phyloP scores from a whole-genome alignment of 2,888 invertebrate species.

The Ceraclea dissimilis region DNA sequence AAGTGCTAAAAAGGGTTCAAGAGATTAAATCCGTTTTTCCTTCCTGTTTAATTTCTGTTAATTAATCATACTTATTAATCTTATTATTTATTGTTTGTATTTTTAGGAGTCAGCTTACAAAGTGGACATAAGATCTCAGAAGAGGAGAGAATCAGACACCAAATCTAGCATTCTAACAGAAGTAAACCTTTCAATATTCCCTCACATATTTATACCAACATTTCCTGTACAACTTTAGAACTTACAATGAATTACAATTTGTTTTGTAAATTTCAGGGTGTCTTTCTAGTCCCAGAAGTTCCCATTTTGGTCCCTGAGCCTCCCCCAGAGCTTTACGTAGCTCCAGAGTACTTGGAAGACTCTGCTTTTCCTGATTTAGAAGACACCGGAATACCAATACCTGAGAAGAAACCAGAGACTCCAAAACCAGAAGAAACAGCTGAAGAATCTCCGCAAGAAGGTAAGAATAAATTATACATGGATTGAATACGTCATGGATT shows the following conservation, averaged over 20 bases:
- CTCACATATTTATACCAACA: background rate
- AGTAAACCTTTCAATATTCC: slow-evolving; percentile 7
- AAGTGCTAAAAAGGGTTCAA: too few relatives aligned
- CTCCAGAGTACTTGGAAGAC: slow-evolving; percentile 39
- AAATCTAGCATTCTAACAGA: slow-evolving; percentile 21
- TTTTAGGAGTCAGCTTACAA: slow-evolving; percentile 34
- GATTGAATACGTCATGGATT: too few relatives aligned
- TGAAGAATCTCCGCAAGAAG: background rate
- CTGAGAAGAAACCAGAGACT: slow-evolving; percentile 21
- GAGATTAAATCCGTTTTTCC: too few relatives aligned
- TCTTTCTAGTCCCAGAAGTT: slow-evolving; percentile 33
- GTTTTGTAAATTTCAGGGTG: slow-evolving; percentile 15
- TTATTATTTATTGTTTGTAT: too few relatives aligned
- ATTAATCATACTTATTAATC: too few relatives aligned
- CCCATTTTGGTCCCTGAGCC: slow-evolving; percentile 41
- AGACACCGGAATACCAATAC: slow-evolving; percentile 33
- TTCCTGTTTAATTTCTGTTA: too few relatives aligned
- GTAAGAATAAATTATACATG: background rate
- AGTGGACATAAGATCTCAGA: slow-evolving; percentile 50
- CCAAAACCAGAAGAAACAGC: slow-evolving; percentile 10
- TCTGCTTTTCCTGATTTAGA: slow-evolving; percentile 41
- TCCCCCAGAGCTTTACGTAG: slow-evolving; percentile 38
- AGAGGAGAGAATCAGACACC: slow-evolving; percentile 30
- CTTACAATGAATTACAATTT: background rate
- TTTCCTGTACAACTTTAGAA: background rate